These are phyloP conservation scores for Auanema freiburgensis DNA, from an alignment of 2,888 invertebrate species.

Conservation along the genomic window DNA sequence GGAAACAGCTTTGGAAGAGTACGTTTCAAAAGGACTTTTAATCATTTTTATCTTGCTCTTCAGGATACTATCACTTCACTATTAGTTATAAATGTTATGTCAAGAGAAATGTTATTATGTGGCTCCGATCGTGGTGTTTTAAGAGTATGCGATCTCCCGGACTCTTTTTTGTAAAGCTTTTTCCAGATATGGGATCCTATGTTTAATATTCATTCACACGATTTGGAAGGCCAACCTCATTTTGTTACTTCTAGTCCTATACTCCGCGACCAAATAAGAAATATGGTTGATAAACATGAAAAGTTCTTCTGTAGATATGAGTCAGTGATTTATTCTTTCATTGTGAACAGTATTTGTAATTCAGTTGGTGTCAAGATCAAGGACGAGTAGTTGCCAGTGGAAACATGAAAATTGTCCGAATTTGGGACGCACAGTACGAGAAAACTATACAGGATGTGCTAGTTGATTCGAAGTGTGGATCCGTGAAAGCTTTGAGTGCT, in stretches of 20 bases:
- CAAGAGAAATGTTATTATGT: conserved; percentile 55
- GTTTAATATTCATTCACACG: conserved; percentile 50
- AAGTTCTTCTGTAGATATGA: background rate
- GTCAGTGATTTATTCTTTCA: too few species aligned
- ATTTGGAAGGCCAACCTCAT: conserved; percentile 18
- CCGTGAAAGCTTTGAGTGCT: conserved; percentile 27
- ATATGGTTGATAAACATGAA: conserved; percentile 3
- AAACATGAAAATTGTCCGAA: conserved; percentile 45
- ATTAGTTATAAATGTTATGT: conserved; percentile 53
- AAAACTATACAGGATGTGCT: conserved; percentile 43
- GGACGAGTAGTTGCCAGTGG: conserved; percentile 54
- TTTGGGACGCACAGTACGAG: conserved; percentile 62
- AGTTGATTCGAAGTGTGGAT: conserved; percentile 26
- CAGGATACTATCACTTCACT: conserved; percentile 49
- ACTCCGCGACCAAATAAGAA: conserved; percentile 37
- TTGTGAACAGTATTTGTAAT: conserved; percentile 18
- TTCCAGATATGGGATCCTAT: conserved; percentile 56
- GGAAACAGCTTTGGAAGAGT: background rate
- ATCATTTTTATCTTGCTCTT: background rate
- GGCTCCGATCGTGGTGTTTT: conserved; percentile 49
- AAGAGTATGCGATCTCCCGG: conserved; percentile 4
- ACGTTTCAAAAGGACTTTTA: too few species aligned
- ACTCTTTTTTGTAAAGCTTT: conserved; percentile 1
- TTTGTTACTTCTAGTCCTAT: conserved; percentile 50
- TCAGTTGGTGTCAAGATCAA: conserved; percentile 56